These are phyloP conservation scores for Phocoena phocoena DNA, from an alignment of 2,113 vertebrate species.

Conservation along the genomic window DNA sequence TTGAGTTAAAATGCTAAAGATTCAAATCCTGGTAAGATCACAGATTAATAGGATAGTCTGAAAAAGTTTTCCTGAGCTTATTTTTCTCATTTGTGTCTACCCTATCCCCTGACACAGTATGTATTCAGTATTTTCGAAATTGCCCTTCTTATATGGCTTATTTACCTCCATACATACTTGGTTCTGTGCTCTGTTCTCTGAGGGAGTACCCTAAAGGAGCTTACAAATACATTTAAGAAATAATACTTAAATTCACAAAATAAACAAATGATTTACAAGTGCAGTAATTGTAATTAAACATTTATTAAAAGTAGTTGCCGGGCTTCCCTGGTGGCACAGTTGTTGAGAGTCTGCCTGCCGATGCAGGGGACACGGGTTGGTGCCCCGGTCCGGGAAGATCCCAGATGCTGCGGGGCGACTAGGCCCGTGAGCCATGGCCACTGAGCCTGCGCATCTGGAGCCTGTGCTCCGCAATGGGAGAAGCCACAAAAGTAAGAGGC, in stretches of 20 bases:
- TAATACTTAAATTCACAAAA: neutral
- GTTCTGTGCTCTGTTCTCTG: neutral
- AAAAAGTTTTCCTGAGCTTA: neutral
- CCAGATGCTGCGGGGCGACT: no score
- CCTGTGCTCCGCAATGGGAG: no score
- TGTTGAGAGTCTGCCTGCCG: no score
- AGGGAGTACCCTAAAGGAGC: neutral
- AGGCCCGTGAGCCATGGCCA: fast-evolving
- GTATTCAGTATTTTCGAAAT: neutral
- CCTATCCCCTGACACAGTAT: neutral
- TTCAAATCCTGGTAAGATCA: neutral
- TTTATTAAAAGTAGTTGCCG: neutral
- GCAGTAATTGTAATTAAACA: neutral
- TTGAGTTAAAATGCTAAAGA: neutral
- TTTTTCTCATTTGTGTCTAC: neutral
- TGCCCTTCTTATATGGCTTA: neutral
- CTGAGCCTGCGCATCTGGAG: no score
- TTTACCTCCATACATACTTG: neutral
- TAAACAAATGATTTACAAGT: neutral
- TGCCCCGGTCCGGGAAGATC: no score
- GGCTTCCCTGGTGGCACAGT: no score
- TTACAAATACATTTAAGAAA: neutral
- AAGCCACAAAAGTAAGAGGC: no score
- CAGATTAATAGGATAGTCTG: neutral
- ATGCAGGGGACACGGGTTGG: no score